Percentiles rank a stretch among this genome's conserved stretches.
phyloP scores from a whole-genome alignment of 2,113 vertebrate species.

The Microcebus tavaratra region DNA sequence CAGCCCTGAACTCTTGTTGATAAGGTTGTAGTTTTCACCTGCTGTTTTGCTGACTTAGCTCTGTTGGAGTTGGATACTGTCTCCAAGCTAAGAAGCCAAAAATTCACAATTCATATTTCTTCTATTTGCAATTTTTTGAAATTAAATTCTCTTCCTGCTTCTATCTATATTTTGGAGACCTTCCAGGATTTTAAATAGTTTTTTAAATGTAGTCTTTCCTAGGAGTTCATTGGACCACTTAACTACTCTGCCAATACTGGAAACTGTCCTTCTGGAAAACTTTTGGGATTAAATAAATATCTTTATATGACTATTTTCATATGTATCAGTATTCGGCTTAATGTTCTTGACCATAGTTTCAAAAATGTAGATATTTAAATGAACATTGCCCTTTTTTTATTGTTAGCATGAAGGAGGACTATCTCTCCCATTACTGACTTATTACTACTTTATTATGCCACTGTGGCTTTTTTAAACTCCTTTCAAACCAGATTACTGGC shows the following conservation, averaged over 20 bases:
- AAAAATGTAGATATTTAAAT: constrained; percentile 26
- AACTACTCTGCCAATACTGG: background rate
- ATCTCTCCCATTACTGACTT: background rate
- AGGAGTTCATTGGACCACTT: background rate
- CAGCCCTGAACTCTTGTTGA: background rate
- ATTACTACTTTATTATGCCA: background rate
- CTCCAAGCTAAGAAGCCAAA: background rate
- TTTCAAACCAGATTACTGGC: background rate
- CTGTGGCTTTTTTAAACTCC: background rate
- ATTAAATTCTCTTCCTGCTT: background rate
- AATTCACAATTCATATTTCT: background rate
- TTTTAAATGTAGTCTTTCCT: constrained; percentile 10
- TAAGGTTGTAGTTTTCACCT: background rate
- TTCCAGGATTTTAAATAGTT: background rate
- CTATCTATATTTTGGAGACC: background rate
- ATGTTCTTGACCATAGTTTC: constrained; percentile 31
- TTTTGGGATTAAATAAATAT: background rate
- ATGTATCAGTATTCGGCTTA: background rate
- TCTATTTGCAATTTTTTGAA: background rate
- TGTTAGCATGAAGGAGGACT: background rate
- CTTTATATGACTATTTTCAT: background rate
- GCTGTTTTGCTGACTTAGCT: background rate
- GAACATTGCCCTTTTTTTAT: background rate
- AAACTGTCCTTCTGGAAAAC: background rate
- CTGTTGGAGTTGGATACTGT: background rate